Evolutionary conservation across 2,888 invertebrate species (phyloP).

Genomic region (Spialia ferax): DNA sequence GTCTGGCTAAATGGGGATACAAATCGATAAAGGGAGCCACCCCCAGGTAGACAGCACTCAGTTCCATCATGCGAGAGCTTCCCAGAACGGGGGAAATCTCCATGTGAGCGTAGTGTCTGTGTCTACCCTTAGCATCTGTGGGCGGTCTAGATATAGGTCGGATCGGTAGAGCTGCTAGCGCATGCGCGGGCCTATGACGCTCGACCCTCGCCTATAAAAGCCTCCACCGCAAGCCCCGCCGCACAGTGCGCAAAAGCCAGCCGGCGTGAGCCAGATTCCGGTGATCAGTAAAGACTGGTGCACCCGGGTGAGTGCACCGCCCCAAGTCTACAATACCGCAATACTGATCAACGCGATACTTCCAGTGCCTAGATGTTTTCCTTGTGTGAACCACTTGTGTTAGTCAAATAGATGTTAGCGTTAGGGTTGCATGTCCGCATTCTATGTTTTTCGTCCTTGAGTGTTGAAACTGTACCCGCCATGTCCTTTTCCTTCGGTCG

Average conservation of each 20-base stretch:
- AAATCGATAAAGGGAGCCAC: not conserved
- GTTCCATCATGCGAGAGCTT: not conserved
- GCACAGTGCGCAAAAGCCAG: conserved; percentile 35
- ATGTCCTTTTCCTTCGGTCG: conserved; percentile 64
- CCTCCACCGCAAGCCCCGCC: conserved; percentile 12
- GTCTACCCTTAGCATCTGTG: conserved; percentile 45
- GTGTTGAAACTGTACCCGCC: conserved; percentile 68
- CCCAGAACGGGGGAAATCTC: conserved; percentile 5
- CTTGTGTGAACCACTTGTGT: conserved; percentile 60
- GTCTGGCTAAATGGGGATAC: not conserved
- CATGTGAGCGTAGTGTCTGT: conserved; percentile 19
- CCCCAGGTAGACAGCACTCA: not conserved
- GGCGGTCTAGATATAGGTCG: conserved; percentile 64
- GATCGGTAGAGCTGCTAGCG: conserved; percentile 52
- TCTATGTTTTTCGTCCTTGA: conserved; percentile 72
- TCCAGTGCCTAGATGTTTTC: conserved; percentile 69
- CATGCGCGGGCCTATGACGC: conserved; percentile 56
- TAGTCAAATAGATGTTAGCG: conserved; percentile 76
- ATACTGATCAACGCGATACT: conserved; percentile 53
- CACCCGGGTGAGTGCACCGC: conserved; percentile 38
- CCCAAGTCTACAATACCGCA: conserved; percentile 19
- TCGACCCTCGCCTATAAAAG: conserved; percentile 49
- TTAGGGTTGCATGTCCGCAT: conserved; percentile 74
- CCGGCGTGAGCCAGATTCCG: conserved; percentile 28
- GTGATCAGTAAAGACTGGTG: conserved; percentile 32